A percentile compares a stretch with the other conserved stretches of the same genome.
Conservation (phyloP, 1,140 invertebrate species). For the Lordiphosa stackelbergi region DNA sequence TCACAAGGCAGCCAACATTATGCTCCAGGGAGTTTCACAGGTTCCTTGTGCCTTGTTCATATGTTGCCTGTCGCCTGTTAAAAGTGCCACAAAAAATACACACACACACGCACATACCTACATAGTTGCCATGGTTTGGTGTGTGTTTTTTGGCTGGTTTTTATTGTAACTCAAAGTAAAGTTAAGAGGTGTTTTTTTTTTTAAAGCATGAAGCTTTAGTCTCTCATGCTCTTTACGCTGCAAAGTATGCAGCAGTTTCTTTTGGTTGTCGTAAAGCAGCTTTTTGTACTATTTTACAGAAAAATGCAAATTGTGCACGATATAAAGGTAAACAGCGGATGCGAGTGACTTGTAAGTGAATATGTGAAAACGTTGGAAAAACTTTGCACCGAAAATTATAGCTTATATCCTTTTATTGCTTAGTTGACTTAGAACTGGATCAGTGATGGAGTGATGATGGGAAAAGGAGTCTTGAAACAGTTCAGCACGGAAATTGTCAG, state of each 20-base stretch:
- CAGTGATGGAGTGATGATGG: too few relatives aligned
- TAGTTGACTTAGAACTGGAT: too few relatives aligned
- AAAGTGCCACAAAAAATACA: too few relatives aligned
- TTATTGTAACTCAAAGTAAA: slow-evolving; percentile 35
- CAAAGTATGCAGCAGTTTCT: slow-evolving; percentile 29
- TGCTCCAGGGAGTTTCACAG: slow-evolving; percentile 13
- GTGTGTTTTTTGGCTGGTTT: slow-evolving; percentile 8
- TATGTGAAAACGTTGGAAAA: background rate
- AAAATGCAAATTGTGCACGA: slow-evolving; percentile 6
- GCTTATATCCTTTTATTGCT: too few relatives aligned
- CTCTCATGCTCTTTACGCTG: slow-evolving; percentile 41
- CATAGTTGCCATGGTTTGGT: slow-evolving; percentile 15
- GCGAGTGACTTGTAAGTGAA: background rate
- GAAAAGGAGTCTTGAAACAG: too few relatives aligned
- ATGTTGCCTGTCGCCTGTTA: slow-evolving; percentile 1
- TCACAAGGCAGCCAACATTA: slow-evolving; percentile 29
- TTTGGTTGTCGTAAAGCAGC: slow-evolving; percentile 3
- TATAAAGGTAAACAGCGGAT: too few relatives aligned
- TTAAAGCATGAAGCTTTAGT: slow-evolving; percentile 22
- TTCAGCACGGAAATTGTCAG: too few relatives aligned
- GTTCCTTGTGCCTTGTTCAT: background rate
- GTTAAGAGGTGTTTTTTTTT: slow-evolving; percentile 10
- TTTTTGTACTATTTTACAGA: background rate
- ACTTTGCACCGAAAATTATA: background rate
- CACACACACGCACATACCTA: background rate